These are phyloP conservation scores for Drosophila lowei DNA, from an alignment of 1,140 invertebrate genomes.

Conservation along the genomic window DNA sequence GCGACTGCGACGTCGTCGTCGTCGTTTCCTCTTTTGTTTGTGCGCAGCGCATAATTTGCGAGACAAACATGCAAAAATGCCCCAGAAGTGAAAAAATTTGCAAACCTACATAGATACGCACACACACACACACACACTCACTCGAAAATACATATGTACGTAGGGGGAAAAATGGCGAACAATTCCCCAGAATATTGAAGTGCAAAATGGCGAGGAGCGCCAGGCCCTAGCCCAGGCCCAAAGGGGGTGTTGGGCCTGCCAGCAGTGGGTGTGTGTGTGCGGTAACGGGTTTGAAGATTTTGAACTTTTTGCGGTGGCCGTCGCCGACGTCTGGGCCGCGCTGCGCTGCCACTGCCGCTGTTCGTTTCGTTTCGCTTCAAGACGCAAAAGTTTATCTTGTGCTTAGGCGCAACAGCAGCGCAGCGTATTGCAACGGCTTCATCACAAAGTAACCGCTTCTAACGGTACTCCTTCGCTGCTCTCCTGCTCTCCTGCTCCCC, in stretches of 20 bases:
- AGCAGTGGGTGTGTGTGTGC: not conserved
- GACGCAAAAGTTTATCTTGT: slow-evolving; percentile 75
- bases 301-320: slow-evolving; percentile 45
- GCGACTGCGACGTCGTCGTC: slow-evolving; percentile 14
- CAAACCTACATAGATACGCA: slow-evolving; percentile 33
- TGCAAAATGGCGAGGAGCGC: slow-evolving; percentile 64
- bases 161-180: slow-evolving; percentile 48
- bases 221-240: slow-evolving; percentile 20
- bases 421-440: slow-evolving; percentile 50
- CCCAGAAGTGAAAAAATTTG: slow-evolving; percentile 68
- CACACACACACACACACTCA: too few species aligned
- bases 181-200: slow-evolving; percentile 65
- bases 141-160: slow-evolving; percentile 8
- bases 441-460: slow-evolving; percentile 44
- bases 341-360: too few species aligned
- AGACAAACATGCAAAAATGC: slow-evolving; percentile 80
- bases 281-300: slow-evolving; percentile 32
- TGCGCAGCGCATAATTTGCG: slow-evolving; percentile 78
- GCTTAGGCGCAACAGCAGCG: slow-evolving; percentile 54
- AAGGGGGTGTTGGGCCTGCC: not conserved
- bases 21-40: slow-evolving; percentile 75
- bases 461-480: not conserved
- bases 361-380: slow-evolving; percentile 56
- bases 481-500: not conserved
- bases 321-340: slow-evolving; percentile 21